Evolutionary conservation across 2,797 vertebrate species (phyloP).

Genomic region (Thunnus albacares): DNA sequence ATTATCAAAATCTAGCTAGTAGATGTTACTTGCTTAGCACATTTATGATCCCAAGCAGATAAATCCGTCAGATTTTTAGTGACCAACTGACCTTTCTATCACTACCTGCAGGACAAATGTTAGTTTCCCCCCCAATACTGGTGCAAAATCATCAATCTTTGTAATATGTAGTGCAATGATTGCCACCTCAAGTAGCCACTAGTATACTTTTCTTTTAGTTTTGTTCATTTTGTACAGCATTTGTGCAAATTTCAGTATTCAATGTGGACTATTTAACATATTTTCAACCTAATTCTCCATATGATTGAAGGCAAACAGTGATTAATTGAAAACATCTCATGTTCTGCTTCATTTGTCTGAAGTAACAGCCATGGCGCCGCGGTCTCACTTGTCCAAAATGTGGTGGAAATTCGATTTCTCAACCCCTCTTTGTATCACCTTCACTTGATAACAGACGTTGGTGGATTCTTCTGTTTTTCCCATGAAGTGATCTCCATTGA

Average conservation of each 20-base stretch:
- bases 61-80: not conserved
- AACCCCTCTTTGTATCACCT: slow-evolving; percentile 24
- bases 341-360: slow-evolving; percentile 1
- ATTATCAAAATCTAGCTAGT: not conserved
- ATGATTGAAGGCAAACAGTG: slow-evolving; percentile 20
- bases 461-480: slow-evolving; percentile 36
- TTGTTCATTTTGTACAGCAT: no score
- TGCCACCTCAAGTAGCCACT: no score
- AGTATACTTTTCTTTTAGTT: no score
- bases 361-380: slow-evolving; percentile 34
- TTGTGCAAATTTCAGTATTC: not conserved
- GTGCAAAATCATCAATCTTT: no score
- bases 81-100: not conserved
- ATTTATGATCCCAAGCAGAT: not conserved
- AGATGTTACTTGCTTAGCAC: not conserved
- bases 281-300: slow-evolving; percentile 24
- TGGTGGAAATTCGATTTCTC: slow-evolving; percentile 9
- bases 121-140: not conserved
- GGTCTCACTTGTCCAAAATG: slow-evolving; percentile 27
- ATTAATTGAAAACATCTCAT: slow-evolving; percentile 16
- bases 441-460: slow-evolving; percentile 30
- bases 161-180: no score
- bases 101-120: not conserved
- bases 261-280: not conserved
- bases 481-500: slow-evolving; percentile 64